These are phyloP conservation scores for Florisuga fusca DNA, from an alignment of 2,797 vertebrate genomes.

Conservation along the genomic window DNA sequence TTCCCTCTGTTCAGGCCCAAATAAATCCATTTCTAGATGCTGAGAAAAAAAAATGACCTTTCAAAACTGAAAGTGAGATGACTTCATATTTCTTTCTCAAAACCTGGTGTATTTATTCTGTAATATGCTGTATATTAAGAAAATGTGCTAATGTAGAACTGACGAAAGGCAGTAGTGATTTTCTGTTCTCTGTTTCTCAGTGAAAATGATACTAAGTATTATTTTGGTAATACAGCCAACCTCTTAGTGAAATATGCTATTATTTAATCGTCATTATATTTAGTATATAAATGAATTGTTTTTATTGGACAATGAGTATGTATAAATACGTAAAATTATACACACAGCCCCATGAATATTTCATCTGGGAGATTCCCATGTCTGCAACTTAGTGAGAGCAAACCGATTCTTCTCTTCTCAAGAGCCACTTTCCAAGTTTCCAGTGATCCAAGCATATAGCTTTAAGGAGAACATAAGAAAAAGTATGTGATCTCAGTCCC, in stretches of 20 bases:
- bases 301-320: constrained; percentile 40
- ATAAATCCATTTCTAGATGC: neutral
- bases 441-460: neutral
- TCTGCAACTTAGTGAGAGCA: constrained; percentile 10
- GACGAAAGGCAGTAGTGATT: neutral
- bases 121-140: neutral
- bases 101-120: neutral
- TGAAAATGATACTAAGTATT: neutral
- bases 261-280: constrained; percentile 38
- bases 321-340: constrained; percentile 47
- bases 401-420: constrained; percentile 4
- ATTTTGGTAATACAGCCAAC: constrained; percentile 5
- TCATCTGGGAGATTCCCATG: constrained; percentile 39
- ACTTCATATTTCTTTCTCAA: neutral
- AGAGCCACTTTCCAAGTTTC: neutral
- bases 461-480: neutral
- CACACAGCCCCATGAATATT: neutral
- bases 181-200: neutral
- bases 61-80: neutral
- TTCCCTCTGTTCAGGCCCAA: neutral
- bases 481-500: neutral
- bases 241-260: constrained; percentile 36
- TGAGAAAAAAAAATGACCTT: constrained; percentile 9
- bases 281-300: constrained; percentile 39
- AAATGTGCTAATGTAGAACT: neutral